Base-by-base conservation (phyloP, 1,140 invertebrate genomes). In the Camponotus floridanus region DNA sequence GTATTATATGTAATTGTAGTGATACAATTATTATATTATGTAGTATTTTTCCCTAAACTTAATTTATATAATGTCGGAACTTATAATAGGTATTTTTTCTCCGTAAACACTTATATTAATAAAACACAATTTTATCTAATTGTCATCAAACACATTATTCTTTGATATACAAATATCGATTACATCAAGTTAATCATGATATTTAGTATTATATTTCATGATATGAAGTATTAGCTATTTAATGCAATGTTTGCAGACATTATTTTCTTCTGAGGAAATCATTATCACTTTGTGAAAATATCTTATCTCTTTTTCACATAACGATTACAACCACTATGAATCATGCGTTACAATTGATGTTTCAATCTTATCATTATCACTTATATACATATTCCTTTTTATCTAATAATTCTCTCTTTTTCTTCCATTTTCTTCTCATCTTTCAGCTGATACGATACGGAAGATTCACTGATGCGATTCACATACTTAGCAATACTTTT, bases 341-440 rank as follows among this genome's bases (percentile, higher is more conserved):
- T 48, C 33, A 62, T 11, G 76, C 13, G 76, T 18, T 4, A 79
- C 31, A n/a, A 13, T 79, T 48, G 61, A 65, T 61, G 9, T 59
- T n/a, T 2, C 13, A 18, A 21, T 13, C 31, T 78, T 61, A 64
- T 64, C 33, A 78, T 9, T 18, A 42, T 26, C n/a, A 55, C 51
- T 39, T 13, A 26, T 21, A 26, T 71, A 51, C 18, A 45, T 26
- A 51, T 2, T 26, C 15, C 13, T 48, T 3, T 31, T 36, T 36
- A 31, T 33, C 57, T 55, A n/a, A 33, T 18, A 13, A 57, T 18
- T 36, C 11, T 57, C 11, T 36, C 11, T 21, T 51, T 51, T 51
- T 51, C 15, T 13, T 3, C 36, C 6, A 11, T 11, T 74, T 15
- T 4, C 4, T 74, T 8, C 48, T 57, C 15, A 6, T 57, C 31